These are phyloP conservation scores for Oryctes rhinoceros DNA, from an alignment of 1,140 invertebrate species.

Conservation along the genomic window DNA sequence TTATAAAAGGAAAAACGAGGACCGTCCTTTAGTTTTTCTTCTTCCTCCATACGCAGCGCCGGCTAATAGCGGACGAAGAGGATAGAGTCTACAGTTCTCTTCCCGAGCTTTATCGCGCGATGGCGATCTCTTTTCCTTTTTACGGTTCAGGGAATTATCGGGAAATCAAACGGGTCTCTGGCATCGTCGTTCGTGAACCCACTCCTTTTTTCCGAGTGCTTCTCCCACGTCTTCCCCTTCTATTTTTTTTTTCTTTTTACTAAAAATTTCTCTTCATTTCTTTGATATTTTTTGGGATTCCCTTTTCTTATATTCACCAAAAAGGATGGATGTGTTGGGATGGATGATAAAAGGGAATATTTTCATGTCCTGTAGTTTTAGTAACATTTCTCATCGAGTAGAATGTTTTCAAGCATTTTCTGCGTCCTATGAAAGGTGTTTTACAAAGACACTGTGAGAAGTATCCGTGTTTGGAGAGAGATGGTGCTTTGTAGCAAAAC, in stretches of 20 bases:
- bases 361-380: no score
- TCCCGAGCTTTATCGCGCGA: not conserved
- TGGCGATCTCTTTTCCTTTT: constrained; percentile 11
- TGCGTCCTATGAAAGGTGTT: no score
- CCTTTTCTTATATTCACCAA: not conserved
- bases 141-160: not conserved
- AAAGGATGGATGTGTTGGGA: no score
- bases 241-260: not conserved
- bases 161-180: not conserved
- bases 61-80: not conserved
- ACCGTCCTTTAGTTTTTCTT: not conserved
- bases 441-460: no score
- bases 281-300: not conserved
- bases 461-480: no score
- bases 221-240: not conserved
- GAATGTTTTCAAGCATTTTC: no score
- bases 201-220: not conserved
- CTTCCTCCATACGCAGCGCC: not conserved
- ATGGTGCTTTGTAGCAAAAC: no score
- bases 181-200: not conserved
- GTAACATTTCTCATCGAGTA: no score
- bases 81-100: not conserved
- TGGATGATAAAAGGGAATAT: no score
- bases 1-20: not conserved
- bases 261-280: not conserved